Evolutionary conservation across 2,113 vertebrate genomes (phyloP).

Genomic region (Ptilonorhynchus violaceus): DNA sequence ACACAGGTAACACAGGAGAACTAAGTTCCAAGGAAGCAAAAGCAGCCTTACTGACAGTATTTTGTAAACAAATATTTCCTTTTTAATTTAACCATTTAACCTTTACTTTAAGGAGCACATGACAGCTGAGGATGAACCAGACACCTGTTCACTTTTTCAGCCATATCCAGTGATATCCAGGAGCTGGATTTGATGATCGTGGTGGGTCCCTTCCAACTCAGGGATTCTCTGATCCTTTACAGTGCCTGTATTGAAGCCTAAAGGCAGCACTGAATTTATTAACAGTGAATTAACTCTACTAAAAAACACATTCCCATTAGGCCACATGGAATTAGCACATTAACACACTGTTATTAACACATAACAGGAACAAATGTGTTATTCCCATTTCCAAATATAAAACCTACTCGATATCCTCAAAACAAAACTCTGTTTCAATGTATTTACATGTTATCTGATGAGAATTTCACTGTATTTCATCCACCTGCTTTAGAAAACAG

Average conservation of each 20-base stretch:
- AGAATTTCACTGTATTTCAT: background rate
- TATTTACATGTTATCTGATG: background rate
- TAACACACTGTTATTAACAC: background rate
- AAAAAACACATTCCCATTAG: background rate
- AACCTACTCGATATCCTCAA: rapidly evolving
- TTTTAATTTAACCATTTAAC: background rate
- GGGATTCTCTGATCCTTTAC: background rate
- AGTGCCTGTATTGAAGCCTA: background rate
- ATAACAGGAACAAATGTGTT: background rate
- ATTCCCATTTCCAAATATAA: background rate
- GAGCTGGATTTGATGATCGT: background rate
- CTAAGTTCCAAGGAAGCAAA: background rate
- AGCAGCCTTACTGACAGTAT: background rate
- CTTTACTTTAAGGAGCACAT: background rate
- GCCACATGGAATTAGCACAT: background rate
- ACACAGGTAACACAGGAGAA: background rate
- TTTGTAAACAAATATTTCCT: background rate
- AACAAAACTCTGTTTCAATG: background rate
- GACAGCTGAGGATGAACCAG: background rate
- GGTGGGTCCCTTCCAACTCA: background rate
- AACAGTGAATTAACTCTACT: background rate
- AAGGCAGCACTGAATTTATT: background rate
- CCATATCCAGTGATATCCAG: background rate
- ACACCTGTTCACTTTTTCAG: background rate
- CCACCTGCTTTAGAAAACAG: background rate